Evolutionary conservation across 2,797 vertebrate species (phyloP).

Genomic region (Esox lucius): DNA sequence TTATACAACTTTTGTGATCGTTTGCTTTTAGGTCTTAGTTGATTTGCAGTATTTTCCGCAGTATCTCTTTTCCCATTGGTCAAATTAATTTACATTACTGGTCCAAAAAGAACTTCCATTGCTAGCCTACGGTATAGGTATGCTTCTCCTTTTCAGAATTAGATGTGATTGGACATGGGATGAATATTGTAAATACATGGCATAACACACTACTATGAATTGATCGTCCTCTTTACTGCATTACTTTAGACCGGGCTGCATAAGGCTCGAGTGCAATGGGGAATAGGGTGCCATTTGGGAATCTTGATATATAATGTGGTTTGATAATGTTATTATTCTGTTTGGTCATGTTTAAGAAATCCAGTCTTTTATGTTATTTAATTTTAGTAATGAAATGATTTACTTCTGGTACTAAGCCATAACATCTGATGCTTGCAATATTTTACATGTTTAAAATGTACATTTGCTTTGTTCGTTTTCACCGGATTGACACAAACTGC

Average conservation of each 20-base stretch:
- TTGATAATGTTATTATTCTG: background rate
- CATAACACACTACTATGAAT: too few species aligned
- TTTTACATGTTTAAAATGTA: background rate
- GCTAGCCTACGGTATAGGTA: too few species aligned
- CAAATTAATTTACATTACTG: too few species aligned
- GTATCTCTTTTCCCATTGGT: too few species aligned
- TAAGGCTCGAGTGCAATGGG: background rate
- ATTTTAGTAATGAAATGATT: constrained; percentile 2
- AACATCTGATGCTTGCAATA: background rate
- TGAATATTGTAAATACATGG: too few species aligned
- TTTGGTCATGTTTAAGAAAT: background rate
- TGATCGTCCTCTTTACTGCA: background rate
- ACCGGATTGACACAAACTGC: constrained; percentile 10
- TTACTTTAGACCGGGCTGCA: too few species aligned
- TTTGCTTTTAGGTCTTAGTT: too few species aligned
- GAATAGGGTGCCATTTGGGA: background rate
- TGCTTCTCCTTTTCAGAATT: too few species aligned
- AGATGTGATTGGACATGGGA: too few species aligned
- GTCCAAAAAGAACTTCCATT: too few species aligned
- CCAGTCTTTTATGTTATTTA: background rate
- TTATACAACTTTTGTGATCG: too few species aligned
- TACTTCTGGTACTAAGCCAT: constrained; percentile 11
- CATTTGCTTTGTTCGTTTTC: background rate
- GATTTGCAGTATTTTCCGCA: too few species aligned
- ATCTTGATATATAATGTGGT: background rate